Evolutionary conservation across 2,113 vertebrate genomes (phyloP), one percentile per base, ranked within the genome.

Genomic region (Dromaius novaehollandiae): DNA sequence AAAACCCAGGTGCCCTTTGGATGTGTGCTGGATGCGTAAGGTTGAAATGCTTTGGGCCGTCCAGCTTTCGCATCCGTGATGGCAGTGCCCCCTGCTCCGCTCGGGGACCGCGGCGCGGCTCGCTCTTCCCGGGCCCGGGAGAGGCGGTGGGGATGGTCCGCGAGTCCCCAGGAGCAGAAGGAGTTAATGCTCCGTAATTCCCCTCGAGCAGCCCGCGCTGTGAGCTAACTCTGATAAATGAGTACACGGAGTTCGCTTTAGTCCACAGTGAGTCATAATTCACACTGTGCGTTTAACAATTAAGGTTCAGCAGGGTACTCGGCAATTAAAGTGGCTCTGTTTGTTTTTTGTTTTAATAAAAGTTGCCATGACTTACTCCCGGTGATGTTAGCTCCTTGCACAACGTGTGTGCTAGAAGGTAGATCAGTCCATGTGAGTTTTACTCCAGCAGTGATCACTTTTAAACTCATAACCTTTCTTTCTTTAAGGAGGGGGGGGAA

Each of bases 211-310:
- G 50, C 17, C 3, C 11, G 7, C 14, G 32, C 53, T 0, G 1
- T 25, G 69, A 76, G 28, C 74, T 60, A 13, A 26, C 32, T 18
- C 30, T 17, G 55, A 13, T 38, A 3, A 42, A 10, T 66, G 53
- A 50, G 4, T 11, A 3, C 22, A 3, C 21, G 40, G 75, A 5
- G 21, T 87, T 74, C 4, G 0, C 25, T 69, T 36, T 0, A 0
- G 2, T 85, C 38, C 58, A 18, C 16, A 11, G 34, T 28, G 65
- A 44, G 17, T 73, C 91, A 19, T 3, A 8, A 69, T 26, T 93
- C 69, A 25, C 48, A 36, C 20, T 44, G 85, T 48, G 44, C 2
- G 5, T 5, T 4, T 0, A 2, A 64, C 73, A 65, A 51, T 16
- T 46, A 77, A 56, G 32, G 51, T 61, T 92, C 3, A 1, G 76